Evolutionary conservation across 2,888 invertebrate species (phyloP), one percentile per base, ranked within the genome.

Genomic region (Chrysolina oricalcia): DNA sequence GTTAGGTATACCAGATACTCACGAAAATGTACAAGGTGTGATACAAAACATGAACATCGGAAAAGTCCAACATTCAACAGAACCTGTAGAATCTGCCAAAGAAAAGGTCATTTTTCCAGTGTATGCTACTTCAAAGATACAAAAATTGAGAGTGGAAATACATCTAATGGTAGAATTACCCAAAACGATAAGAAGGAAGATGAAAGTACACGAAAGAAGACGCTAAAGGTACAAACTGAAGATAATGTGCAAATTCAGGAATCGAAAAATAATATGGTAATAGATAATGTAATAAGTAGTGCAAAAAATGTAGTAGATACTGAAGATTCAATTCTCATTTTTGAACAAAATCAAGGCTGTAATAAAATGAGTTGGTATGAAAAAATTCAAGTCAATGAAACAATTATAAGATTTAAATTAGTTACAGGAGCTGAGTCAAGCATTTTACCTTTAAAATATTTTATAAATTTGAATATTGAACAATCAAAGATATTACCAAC

Each of bases 21-120:
- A 17, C 15, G n/a, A 19, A 67, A 67, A 43, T 48, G 67, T 53
- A 19, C 48, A 19, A 48, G 50, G n/a, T 69, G 69, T 59, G 59
- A 35, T 69, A 27, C 10, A 6, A 43, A 69, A 27, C 69, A 69
- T 27, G 21, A 23, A 11, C 53, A 27, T 9, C 8, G 35, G 35
- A 69, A 56, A 56, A 59, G 69, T 59, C 69, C 69, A 27, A 40
- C 69, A 21, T 69, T 41, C 59, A 56, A 43, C 0, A 2, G 35
- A 56, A 70, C 35, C 4, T 70, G 70, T 17, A 5, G 2, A 10
- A 35, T 70, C 19, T 70, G 56, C 0, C 27, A 56, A 43, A 59
- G 35, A 19, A 50, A 19, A 53, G 53, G 53, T 41, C 69, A 56
- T 27, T 69, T 56, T 0, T 3, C 40, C 2, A 64, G 41, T 41